Evolutionary conservation across 1,140 invertebrate genomes (phyloP).

Genomic region (Phortica variegata): DNA sequence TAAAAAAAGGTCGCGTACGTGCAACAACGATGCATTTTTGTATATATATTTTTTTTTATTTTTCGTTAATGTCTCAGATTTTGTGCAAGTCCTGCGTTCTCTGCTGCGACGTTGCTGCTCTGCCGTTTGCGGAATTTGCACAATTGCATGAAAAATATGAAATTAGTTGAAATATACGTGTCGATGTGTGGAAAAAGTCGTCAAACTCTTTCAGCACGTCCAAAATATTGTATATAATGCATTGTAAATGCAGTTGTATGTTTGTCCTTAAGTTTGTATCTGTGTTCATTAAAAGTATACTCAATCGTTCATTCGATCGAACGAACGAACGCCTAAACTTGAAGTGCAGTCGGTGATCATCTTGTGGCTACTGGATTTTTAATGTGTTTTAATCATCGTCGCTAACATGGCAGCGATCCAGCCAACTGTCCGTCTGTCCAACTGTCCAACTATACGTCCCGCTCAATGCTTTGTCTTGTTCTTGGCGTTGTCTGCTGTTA

Average conservation of each 20-base stretch:
- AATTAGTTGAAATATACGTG: constrained; percentile 35
- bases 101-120: too few species aligned
- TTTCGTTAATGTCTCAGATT: too few species aligned
- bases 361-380: constrained; percentile 39
- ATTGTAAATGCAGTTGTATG: background rate
- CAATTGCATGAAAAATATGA: constrained; percentile 55
- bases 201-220: constrained; percentile 11
- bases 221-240: constrained; percentile 9
- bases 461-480: background rate
- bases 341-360: constrained; percentile 13
- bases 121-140: constrained; percentile 41
- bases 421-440: constrained; percentile 13
- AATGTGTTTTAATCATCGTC: constrained; percentile 56
- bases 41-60: too few species aligned
- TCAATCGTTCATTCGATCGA: background rate
- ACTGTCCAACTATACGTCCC: constrained; percentile 1
- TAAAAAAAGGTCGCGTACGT: too few species aligned
- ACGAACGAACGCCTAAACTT: background rate
- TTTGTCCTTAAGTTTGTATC: background rate
- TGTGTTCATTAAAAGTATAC: background rate
- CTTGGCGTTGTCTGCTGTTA: constrained; percentile 3
- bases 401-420: constrained; percentile 8
- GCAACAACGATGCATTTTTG: too few species aligned
- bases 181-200: constrained; percentile 27
- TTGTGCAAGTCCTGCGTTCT: too few species aligned